Evolutionary conservation across 2,113 vertebrate genomes (phyloP), one percentile per base, ranked within the genome.

Genomic region (Phalacrocorax pelagicus): DNA sequence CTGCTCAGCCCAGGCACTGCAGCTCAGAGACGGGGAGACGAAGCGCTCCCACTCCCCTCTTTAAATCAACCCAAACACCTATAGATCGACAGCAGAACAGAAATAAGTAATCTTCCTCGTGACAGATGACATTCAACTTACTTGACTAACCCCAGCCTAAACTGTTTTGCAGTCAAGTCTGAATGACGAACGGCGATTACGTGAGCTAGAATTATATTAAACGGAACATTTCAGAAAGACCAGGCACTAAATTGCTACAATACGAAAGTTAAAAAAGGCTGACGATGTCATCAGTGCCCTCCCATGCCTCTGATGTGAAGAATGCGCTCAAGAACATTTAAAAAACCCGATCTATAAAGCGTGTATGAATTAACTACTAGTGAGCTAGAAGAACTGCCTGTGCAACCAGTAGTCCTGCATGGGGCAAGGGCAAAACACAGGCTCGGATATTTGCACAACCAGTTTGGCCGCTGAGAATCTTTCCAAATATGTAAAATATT

Each of bases 191-290:
- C n/a, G 44, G 65, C 11, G 16, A 74, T 22, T 44, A 49, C 6
- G 10, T 67, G 58, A 96, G 66, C 30, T 79, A 90, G 21, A 63
- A 80, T 70, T 42, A 61, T 32, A 82, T 36, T 61, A 88, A 95
- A 84, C 14, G 92, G 78, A 91, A 40, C 26, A 55, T 75, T 78
- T 66, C 81, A 80, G 36, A 44, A 69, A 81, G 72, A 66, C 23
- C 75, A 94, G 81, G 82, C 94, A 93, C 81, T 94, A 87, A 85
- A 95, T 94, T 97, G 94, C 93, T 95, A 82, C 81, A 84, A 63
- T 23, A 46, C 38, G 69, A 38, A 90, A 49, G n/a, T 36, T 27
- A 55, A 27, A 77, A 80, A 88, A 80, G 36, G 72, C 52, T 74
- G 86, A 86, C 2, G 62, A 70, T 20, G 47, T 44, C 46, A 67